Conservation (phyloP, 2,797 vertebrate genomes). For the Ciconia nigra region DNA sequence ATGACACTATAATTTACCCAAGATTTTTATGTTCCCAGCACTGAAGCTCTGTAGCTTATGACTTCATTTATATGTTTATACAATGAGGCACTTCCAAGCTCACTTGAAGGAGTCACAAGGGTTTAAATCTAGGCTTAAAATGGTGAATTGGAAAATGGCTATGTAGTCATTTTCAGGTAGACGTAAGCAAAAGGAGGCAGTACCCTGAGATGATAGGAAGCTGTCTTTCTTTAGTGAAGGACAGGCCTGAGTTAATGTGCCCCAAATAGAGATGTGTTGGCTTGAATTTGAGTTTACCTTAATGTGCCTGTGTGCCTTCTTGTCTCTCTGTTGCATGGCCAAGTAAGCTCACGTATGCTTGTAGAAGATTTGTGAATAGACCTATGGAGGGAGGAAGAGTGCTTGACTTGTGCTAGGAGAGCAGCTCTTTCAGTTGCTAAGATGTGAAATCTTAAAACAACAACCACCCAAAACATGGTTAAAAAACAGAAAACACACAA, state of each 20-base stretch:
- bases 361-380: not conserved
- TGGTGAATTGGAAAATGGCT: not conserved
- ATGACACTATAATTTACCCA: not conserved
- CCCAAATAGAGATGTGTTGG: not conserved
- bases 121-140: not conserved
- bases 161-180: not conserved
- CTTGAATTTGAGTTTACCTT: not conserved
- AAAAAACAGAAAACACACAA: not conserved
- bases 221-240: not conserved
- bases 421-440: not conserved
- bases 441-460: not conserved
- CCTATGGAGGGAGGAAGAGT: not conserved
- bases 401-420: not conserved
- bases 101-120: not conserved
- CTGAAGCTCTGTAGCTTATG: not conserved
- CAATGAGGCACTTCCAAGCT: not conserved
- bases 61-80: slow-evolving; percentile 7
- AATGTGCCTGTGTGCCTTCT: not conserved
- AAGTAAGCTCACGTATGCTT: not conserved
- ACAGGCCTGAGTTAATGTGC: not conserved
- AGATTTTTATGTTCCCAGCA: slow-evolving; percentile 8
- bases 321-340: not conserved
- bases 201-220: not conserved
- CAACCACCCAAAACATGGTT: not conserved
- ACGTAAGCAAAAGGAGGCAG: not conserved